Conservation (phyloP, 2,113 vertebrate species). For the Ageneiosus marmoratus region DNA sequence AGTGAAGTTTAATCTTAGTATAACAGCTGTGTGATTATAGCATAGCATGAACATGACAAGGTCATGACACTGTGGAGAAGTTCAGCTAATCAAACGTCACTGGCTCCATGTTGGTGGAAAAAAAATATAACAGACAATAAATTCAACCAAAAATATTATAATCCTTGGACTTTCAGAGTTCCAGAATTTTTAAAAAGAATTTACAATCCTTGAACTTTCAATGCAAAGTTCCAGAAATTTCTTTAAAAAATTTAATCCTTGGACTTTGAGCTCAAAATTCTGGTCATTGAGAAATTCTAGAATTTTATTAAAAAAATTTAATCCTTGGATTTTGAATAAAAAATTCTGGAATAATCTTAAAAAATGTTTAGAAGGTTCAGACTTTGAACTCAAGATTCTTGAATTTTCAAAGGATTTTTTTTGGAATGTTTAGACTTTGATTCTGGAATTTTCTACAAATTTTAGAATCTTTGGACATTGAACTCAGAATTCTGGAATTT, state of each 20-base stretch:
- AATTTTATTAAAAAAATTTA: background rate
- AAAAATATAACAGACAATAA: background rate
- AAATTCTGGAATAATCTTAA: background rate
- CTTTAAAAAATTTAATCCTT: background rate
- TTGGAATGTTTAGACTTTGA: background rate
- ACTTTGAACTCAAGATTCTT: background rate
- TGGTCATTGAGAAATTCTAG: background rate
- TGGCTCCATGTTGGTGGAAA: background rate
- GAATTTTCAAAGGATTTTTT: background rate
- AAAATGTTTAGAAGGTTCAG: background rate
- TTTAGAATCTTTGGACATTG: background rate
- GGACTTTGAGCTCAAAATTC: background rate
- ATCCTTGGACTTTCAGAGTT: background rate
- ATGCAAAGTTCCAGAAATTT: background rate
- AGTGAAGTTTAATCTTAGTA: no score
- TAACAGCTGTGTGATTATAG: background rate
- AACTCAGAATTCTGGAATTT: background rate
- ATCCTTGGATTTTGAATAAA: background rate
- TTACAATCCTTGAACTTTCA: background rate
- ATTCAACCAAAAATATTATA: background rate
- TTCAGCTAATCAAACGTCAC: background rate
- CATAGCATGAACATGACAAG: background rate
- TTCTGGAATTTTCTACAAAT: background rate
- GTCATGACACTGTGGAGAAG: background rate
- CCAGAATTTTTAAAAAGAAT: background rate